Evolutionary conservation across 2,113 vertebrate genomes (phyloP), one percentile per base, ranked within the genome.

Genomic region (Etia nguti): DNA sequence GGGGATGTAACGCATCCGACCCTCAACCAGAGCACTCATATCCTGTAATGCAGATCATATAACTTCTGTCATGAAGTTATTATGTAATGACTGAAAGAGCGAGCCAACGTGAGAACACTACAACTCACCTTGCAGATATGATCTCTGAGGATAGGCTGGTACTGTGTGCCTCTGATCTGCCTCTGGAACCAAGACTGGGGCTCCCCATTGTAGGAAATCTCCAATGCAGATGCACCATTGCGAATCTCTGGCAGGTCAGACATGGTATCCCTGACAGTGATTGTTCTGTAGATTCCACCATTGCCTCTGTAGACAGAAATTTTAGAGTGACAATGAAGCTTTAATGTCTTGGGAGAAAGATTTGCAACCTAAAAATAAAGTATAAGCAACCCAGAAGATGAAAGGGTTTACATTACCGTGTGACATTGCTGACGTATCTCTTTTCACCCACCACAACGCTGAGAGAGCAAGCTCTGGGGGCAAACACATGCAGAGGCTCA

Each of bases 121-220:
- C 5, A 75, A 22, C 92, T 80, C 85, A 99, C 98, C 97, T 99
- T 99, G 92, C 99, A 99, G 94, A 99, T 97, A 46, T 99, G 99
- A 84, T 99, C 99, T 95, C 97, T 96, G 94, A 99, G 98, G 90
- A 99, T 99, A n/a, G 99, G 98, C 91, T 99, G 99, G 89, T 99
- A 99, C 90, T 99, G 98, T 0, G 98, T 97, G 29, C 98, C 98
- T 34, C 99, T 95, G 86, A 99, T 98, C 85, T 99, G 98, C 70
- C 99, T 96, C 96, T 99, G 99, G 96, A 99, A 99, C 99, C 99
- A 99, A 10, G 99, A 99, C 95, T 99, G 98, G 0, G 99, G 98
- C 82, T 99, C 98, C 1, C 98, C 98, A 0, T 98, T 99, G 94
- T 99, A 99, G 13, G 97, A 97, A 82, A 99, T 99, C 95, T 99